phyloP scores from a whole-genome alignment of 2,888 invertebrate species.

The Chesias legatella region DNA sequence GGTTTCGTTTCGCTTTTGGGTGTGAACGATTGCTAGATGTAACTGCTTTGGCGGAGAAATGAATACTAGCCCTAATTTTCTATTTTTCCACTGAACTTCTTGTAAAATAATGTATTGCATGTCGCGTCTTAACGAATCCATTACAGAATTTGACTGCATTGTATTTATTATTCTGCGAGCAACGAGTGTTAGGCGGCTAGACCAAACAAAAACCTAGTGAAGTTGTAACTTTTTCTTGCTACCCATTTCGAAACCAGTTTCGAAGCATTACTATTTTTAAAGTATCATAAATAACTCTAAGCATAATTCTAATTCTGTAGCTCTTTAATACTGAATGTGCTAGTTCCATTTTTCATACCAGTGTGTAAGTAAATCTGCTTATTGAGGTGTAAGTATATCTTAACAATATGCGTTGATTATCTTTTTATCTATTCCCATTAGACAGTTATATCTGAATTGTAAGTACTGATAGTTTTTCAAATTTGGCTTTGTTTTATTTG shows the following conservation, averaged over 20 bases:
- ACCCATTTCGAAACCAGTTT: constrained; percentile 32
- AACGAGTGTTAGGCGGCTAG: constrained; percentile 37
- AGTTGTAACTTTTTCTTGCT: constrained; percentile 26
- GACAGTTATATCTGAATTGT: too few species aligned
- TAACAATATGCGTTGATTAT: constrained; percentile 18
- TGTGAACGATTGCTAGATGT: not conserved
- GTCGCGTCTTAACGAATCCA: constrained; percentile 9
- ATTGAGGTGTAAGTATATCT: constrained; percentile 51
- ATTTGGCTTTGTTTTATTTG: too few species aligned
- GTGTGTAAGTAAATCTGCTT: constrained; percentile 45
- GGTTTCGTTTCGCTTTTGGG: not conserved
- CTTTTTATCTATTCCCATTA: too few species aligned
- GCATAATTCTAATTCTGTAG: constrained; percentile 64
- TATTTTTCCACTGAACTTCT: too few species aligned
- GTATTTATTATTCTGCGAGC: constrained; percentile 26
- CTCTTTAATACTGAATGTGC: constrained; percentile 64
- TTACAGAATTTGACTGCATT: constrained; percentile 15
- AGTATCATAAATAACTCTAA: constrained; percentile 50
- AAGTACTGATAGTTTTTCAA: too few species aligned
- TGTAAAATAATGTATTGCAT: not conserved
- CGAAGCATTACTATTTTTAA: constrained; percentile 49
- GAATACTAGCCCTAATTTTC: too few species aligned
- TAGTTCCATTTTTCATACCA: constrained; percentile 65
- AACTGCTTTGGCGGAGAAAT: not conserved
- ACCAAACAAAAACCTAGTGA: constrained; percentile 22